phyloP scores from a whole-genome alignment of 2,113 vertebrate species.

The Willisornis vidua region DNA sequence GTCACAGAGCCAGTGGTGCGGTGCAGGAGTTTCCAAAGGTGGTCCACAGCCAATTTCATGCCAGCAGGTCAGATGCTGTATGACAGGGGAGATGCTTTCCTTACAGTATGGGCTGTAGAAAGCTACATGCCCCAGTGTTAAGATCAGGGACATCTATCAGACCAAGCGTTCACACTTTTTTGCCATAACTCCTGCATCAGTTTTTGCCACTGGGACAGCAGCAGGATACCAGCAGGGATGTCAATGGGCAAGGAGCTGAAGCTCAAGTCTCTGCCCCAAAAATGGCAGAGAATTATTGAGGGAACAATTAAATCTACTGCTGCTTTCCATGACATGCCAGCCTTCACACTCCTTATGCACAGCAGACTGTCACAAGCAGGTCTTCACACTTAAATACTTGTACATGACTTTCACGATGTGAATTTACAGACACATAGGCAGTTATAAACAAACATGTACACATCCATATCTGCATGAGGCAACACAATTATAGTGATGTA shows the following conservation, averaged over 20 bases:
- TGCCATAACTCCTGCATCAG: neutral
- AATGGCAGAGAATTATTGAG: neutral
- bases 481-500: neutral
- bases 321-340: neutral
- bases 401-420: neutral
- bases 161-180: neutral
- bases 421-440: neutral
- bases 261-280: neutral
- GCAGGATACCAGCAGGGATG: neutral
- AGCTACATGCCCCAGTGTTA: fast-evolving
- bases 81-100: neutral
- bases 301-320: neutral
- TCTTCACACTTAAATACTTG: neutral
- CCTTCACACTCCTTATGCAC: fast-evolving
- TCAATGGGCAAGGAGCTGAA: neutral
- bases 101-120: neutral
- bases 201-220: neutral
- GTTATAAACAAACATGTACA: neutral
- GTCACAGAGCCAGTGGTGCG: neutral
- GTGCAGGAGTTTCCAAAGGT: neutral
- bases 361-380: neutral
- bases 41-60: neutral
- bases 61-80: too few relatives aligned
- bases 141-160: neutral
- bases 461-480: neutral